Evolutionary conservation across 2,888 invertebrate species (phyloP).

Genomic region (Pseudococcus longispinus): DNA sequence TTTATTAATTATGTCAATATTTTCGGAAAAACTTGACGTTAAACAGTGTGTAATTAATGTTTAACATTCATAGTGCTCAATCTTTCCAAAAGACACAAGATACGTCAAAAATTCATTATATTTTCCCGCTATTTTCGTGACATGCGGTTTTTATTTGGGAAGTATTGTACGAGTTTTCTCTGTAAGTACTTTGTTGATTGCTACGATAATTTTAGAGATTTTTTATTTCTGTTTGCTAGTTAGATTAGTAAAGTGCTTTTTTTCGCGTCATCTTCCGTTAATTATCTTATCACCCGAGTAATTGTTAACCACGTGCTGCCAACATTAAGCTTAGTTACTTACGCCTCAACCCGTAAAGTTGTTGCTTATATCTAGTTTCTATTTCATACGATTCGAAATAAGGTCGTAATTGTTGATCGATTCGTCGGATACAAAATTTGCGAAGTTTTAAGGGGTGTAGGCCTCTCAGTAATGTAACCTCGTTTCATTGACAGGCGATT

Average conservation of each 20-base stretch:
- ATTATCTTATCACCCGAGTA: not conserved
- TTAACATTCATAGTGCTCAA: not conserved
- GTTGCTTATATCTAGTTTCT: not conserved
- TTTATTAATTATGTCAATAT: not conserved
- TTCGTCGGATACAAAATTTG: not conserved
- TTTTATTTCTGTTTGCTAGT: not conserved
- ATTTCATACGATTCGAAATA: not conserved
- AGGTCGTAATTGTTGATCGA: not conserved
- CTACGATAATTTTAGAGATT: not conserved
- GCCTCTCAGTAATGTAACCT: not conserved
- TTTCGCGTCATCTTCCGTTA: not conserved
- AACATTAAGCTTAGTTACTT: not conserved
- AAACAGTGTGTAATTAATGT: not conserved
- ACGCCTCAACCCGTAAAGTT: not conserved
- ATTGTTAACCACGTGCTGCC: conserved; percentile 4
- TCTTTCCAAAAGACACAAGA: not conserved
- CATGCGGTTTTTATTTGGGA: conserved; percentile 7
- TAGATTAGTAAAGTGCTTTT: not conserved
- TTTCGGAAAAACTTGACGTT: not conserved
- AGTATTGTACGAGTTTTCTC: not conserved
- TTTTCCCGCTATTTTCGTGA: conserved; percentile 43
- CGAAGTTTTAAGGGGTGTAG: not conserved
- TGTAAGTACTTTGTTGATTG: not conserved
- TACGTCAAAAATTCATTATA: not conserved
- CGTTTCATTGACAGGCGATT: conserved; percentile 25